Evolutionary conservation across 2,797 vertebrate genomes (phyloP), one percentile per base, ranked within the genome.

Genomic region (Ctenochaetus hawaiiensis): DNA sequence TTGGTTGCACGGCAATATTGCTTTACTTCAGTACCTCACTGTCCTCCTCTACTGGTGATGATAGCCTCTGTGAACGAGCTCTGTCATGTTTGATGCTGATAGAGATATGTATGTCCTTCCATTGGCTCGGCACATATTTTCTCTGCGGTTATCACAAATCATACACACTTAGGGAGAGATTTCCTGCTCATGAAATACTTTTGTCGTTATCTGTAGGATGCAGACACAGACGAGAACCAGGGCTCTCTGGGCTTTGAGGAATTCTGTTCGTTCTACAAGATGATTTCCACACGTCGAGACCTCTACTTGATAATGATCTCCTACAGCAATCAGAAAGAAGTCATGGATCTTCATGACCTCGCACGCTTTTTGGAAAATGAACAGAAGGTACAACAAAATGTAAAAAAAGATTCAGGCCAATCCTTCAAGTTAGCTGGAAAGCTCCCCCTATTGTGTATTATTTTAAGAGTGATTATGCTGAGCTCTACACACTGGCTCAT

Each of bases 231-330:
- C 14, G 97, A 97, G 22, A 96, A 96, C 83, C 97, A 98, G 90
- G 98, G 98, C 9, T 96, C 94, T 0, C 92, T 99, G 82, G 97
- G 93, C 72, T 99, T 99, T 0, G 97, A 98, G 18, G 98, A 99
- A 85, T 99, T 99, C 93, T 98, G 97, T 13, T 93, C 96, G 8
- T 99, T 99, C 94, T 99, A 99, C 82, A 98, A 99, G 94, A 96
- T 96, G 96, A 99, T 99, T 94, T 99, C 98, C 2, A 99, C 98
- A 0, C 96, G 98, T 14, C 94, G 96, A 7, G 98, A 99, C 79
- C 95, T 99, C 67, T 99, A 99, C 86, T 93, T 99, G 82, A 96
- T 99, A 16, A 93, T 99, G 97, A 96, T 99, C 86, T 96, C 96
- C 88, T 98, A 99, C 93, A 99, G 97, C 88, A 96, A 96, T 88